Percentiles rank a stretch among this genome's conserved stretches.
Evolutionary conservation across 2,888 invertebrate species (phyloP).

Genomic region (Patella ulyssiponensis): DNA sequence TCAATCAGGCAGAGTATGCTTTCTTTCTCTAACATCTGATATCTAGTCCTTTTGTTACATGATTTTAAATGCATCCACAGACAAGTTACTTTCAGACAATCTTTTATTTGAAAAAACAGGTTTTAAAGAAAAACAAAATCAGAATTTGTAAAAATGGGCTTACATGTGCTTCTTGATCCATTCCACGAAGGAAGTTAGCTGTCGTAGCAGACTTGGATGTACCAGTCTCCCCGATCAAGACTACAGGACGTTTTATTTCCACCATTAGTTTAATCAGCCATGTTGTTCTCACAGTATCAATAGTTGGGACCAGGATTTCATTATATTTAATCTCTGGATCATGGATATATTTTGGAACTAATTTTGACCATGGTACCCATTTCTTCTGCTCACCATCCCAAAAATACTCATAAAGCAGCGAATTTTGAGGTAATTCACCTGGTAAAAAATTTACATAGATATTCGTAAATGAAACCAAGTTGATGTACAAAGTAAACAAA

Average conservation of each 20-base stretch:
- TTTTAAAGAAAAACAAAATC: no score
- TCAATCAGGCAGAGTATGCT: no score
- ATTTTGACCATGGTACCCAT: conserved; percentile 90
- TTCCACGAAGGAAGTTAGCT: conserved; percentile 82
- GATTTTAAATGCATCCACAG: no score
- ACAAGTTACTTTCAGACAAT: no score
- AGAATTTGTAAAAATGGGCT: conserved; percentile 47
- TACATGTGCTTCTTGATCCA: conserved; percentile 78
- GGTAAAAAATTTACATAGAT: conserved; percentile 42
- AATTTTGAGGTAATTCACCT: conserved; percentile 83
- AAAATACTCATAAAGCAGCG: conserved; percentile 87
- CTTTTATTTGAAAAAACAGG: no score
- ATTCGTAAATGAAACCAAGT: not conserved
- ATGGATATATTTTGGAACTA: conserved; percentile 85
- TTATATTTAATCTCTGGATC: conserved; percentile 81
- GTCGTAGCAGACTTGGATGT: conserved; percentile 94
- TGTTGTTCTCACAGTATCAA: conserved; percentile 86
- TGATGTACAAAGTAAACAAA: not conserved
- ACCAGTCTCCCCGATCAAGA: conserved; percentile 91
- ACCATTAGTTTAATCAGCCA: conserved; percentile 82
- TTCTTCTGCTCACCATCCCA: conserved; percentile 79
- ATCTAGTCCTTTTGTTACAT: no score
- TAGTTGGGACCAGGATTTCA: conserved; percentile 90
- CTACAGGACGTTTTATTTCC: conserved; percentile 83
- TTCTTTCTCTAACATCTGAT: no score